These are phyloP conservation scores for Setophaga kirtlandii DNA, from an alignment of 2,113 vertebrate species.

Conservation along the genomic window DNA sequence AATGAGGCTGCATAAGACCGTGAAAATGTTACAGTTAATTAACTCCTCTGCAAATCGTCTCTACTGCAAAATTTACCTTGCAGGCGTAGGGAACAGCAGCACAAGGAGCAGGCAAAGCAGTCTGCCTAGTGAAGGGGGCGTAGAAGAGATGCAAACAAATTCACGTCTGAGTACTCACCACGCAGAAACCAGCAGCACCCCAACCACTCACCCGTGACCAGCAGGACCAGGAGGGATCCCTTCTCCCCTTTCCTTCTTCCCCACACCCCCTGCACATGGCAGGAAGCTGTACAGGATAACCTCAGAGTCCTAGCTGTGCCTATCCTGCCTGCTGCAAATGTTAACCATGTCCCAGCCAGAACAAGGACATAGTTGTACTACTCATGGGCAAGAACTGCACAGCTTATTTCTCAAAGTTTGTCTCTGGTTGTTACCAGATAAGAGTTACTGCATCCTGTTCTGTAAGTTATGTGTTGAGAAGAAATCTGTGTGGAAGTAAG, in stretches of 20 bases:
- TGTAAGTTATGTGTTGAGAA: background rate
- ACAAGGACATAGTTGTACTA: background rate
- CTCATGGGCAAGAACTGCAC: background rate
- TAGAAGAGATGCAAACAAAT: background rate
- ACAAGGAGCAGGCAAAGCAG: background rate
- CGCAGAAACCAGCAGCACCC: fast-evolving
- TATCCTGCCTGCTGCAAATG: background rate
- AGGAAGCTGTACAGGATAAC: background rate
- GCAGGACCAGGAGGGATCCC: background rate
- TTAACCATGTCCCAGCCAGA: background rate
- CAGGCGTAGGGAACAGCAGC: background rate
- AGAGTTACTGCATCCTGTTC: background rate
- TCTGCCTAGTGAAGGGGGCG: background rate
- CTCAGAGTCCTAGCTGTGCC: background rate
- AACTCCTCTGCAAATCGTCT: background rate
- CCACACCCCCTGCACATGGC: background rate
- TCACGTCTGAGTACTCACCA: fast-evolving
- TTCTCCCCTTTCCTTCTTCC: too few relatives aligned
- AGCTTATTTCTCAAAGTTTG: background rate
- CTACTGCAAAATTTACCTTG: background rate
- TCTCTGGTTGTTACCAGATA: background rate
- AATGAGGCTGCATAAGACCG: background rate
- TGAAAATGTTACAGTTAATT: background rate
- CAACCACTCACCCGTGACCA: fast-evolving
- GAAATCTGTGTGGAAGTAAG: background rate